These are phyloP conservation scores for Diaphora mendica DNA, from an alignment of 2,888 invertebrate species.

Conservation along the genomic window DNA sequence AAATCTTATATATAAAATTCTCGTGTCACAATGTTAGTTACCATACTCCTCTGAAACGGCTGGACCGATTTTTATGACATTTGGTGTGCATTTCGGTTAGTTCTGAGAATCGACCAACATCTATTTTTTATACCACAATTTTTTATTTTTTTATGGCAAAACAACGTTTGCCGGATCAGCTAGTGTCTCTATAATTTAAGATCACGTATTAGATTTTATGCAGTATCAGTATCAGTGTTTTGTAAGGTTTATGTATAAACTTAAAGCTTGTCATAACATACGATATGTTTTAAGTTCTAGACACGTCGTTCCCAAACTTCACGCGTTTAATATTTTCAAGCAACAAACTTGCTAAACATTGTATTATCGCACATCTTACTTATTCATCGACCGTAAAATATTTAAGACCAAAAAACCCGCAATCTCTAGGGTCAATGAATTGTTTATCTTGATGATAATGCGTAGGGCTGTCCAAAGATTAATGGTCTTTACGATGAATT, in stretches of 20 bases:
- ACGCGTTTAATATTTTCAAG: neutral
- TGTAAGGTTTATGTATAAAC: neutral
- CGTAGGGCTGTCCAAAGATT: neutral
- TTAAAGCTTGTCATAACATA: neutral
- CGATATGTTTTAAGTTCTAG: neutral
- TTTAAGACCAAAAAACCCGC: neutral
- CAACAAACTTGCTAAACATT: neutral
- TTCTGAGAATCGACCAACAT: no score
- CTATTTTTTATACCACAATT: no score
- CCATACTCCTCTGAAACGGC: no score
- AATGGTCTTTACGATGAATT: neutral
- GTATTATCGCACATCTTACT: conserved; percentile 4
- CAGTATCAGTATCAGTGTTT: neutral
- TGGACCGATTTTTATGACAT: no score
- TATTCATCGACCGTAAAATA: conserved; percentile 3
- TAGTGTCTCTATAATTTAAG: neutral
- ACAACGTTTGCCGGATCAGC: no score
- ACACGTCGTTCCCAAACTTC: neutral
- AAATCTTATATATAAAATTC: no score
- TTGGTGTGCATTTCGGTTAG: no score
- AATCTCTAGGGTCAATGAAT: conserved; percentile 2
- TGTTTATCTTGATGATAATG: conserved; percentile 7
- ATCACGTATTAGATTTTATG: neutral
- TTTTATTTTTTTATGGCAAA: no score
- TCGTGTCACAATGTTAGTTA: no score